Percentiles rank a stretch among this genome's conserved stretches.
Conservation (phyloP, 2,888 invertebrate species). For the Lasioglossum villosulum region DNA sequence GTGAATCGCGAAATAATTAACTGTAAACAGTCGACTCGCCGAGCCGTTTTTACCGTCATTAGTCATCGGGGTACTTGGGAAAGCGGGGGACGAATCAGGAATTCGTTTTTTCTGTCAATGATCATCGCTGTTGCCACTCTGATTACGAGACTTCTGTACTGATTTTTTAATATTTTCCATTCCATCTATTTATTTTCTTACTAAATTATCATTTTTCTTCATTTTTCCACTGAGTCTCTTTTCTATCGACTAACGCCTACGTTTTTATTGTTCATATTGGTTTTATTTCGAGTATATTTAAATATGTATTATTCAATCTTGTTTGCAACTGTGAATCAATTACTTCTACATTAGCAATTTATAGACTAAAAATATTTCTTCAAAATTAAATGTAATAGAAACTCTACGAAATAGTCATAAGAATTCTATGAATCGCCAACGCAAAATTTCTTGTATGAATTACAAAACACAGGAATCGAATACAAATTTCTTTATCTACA, state of each 20-base stretch:
- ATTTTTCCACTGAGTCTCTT: background rate
- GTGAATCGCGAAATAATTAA: conserved; percentile 12
- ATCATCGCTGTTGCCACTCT: background rate
- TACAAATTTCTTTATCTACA: no score
- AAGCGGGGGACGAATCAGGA: background rate
- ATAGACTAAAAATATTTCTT: background rate
- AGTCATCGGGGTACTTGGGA: background rate
- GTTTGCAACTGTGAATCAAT: no score
- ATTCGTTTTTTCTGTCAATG: background rate
- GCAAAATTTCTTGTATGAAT: no score
- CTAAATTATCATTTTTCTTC: background rate
- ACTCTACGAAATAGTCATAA: no score
- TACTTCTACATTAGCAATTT: no score
- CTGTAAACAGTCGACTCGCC: conserved; percentile 1
- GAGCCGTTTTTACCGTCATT: background rate
- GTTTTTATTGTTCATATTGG: no score
- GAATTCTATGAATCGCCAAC: no score
- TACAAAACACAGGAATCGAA: no score
- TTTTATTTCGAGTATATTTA: no score
- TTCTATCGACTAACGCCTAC: background rate
- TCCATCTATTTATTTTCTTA: no score
- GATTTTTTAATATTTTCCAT: background rate
- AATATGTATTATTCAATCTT: no score
- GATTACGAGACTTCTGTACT: background rate
- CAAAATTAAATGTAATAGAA: no score